phyloP scores from a whole-genome alignment of 1,140 invertebrate species.

The Halesus radiatus region DNA sequence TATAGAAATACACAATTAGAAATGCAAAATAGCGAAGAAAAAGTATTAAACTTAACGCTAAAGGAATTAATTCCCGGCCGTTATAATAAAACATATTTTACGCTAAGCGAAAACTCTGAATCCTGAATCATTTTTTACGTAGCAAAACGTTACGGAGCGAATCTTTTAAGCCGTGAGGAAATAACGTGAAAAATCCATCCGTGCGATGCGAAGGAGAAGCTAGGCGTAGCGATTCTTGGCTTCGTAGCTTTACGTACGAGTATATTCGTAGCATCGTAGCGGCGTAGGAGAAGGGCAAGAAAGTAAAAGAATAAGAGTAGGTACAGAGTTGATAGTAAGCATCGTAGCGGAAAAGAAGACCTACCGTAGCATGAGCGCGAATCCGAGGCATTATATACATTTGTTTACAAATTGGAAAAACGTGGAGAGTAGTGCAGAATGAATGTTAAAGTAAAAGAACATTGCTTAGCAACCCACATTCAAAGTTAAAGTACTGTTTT shows the following conservation, averaged over 20 bases:
- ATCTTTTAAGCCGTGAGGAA: background rate
- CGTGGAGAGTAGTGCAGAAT: background rate
- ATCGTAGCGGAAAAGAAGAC: background rate
- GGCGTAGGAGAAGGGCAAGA: no score
- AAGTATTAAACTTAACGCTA: no score
- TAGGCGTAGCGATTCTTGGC: background rate
- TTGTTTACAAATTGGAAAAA: constrained; percentile 14
- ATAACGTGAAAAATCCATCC: background rate
- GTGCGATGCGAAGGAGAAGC: background rate
- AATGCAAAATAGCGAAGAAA: no score
- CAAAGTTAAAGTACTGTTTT: no score
- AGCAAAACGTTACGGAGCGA: background rate
- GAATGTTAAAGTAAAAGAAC: background rate
- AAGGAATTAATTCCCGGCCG: no score
- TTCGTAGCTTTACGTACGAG: background rate
- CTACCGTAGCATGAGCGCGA: constrained; percentile 4
- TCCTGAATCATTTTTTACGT: background rate
- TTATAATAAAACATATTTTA: no score
- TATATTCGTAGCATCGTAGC: background rate
- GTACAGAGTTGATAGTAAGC: background rate
- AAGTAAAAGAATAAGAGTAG: no score
- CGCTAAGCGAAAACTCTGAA: background rate
- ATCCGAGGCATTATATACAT: background rate
- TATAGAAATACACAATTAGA: no score
- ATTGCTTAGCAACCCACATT: no score